Evolutionary conservation across 1,140 invertebrate genomes (phyloP).

Genomic region (Dreissena rostriformis): DNA sequence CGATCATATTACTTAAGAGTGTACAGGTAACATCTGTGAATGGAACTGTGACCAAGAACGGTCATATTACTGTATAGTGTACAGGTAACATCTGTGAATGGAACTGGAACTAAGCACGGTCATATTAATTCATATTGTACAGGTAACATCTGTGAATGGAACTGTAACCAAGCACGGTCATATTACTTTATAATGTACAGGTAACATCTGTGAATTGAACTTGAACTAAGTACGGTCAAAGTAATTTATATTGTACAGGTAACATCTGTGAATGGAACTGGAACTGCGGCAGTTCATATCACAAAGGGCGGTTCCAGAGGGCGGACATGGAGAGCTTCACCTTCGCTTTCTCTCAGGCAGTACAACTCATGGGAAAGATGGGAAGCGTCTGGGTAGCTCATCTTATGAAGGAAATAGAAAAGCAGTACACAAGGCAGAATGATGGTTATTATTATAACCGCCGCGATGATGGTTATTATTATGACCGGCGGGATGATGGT

Average conservation of each 20-base stretch:
- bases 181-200: background rate
- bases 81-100: conserved; percentile 8
- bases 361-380: background rate
- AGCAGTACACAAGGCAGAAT: conserved; percentile 2
- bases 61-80: background rate
- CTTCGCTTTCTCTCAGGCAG: conserved; percentile 21
- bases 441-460: too few species aligned
- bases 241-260: too few species aligned
- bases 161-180: background rate
- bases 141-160: conserved; percentile 9
- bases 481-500: too few species aligned
- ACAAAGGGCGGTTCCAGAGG: conserved; percentile 6
- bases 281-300: conserved; percentile 21
- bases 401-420: conserved; percentile 1
- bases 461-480: too few species aligned
- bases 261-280: too few species aligned
- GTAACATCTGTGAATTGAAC: background rate
- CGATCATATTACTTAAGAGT: background rate
- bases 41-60: background rate
- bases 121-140: background rate
- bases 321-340: conserved; percentile 19
- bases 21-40: too few species aligned
- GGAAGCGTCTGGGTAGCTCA: conserved; percentile 1
- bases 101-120: background rate
- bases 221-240: too few species aligned